Evolutionary conservation across 2,888 invertebrate genomes (phyloP), one percentile per base, ranked within the genome.

Genomic region (Catocala sponsa): DNA sequence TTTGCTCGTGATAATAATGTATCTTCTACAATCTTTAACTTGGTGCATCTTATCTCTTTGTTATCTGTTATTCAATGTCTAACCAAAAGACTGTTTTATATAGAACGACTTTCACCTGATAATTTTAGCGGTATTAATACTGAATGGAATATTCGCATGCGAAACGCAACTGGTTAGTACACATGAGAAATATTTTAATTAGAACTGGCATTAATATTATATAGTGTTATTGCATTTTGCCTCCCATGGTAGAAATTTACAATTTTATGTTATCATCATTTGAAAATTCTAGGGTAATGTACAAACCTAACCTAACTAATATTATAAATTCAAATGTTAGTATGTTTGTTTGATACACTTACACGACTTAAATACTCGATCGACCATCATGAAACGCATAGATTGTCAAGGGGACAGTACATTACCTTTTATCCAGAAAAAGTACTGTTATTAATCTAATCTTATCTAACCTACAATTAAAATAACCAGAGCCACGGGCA

Each of bases 61-160:
- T 69, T 74, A 71, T 67, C 66, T 61, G 65, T 65, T 71, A 69
- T 67, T 68, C 52, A 72, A 74, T 72, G 69, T 59, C 55, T 78
- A 74, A 60, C 52, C 50, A 65, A 66, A 63, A 65, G 38, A 67
- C 38, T 54, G 57, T 67, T 62, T 57, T 70, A 63, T 63, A 55
- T 51, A 52, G 43, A 61, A 43, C 50, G 7, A 68, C 69, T 77
- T 79, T 76, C 76, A 63, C 72, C 51, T 65, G 49, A 58, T 68
- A 43, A 65, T 69, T 63, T 66, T 53, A 50, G 64, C 43, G 32
- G 42, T 61, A 46, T 57, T 12, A n/a, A 59, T 63, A 49, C 70
- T n/a, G 63, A 70, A 73, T 69, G 63, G 60, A 65, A 54, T 12
- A 54, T 65, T 73, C 41, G 68, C 70, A 70, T 73, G 70, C 64